Evolutionary conservation across 2,113 vertebrate species (phyloP).

Genomic region (Eublepharis macularius): DNA sequence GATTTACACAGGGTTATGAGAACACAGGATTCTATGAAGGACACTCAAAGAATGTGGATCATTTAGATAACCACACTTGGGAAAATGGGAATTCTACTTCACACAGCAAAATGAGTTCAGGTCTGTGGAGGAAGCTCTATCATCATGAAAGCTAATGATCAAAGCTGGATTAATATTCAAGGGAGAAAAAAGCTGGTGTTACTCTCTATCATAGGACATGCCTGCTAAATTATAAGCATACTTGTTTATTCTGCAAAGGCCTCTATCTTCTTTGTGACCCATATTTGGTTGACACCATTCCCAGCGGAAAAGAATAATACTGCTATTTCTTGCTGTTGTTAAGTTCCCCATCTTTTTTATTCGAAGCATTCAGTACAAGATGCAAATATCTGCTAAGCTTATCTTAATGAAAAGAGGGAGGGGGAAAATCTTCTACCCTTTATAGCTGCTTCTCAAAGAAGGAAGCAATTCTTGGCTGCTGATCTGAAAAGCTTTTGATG

Average conservation of each 20-base stretch:
- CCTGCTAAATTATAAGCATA: not conserved
- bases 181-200: not conserved
- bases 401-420: not conserved
- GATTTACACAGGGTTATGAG: not conserved
- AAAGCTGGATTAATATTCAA: not conserved
- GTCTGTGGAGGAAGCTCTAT: conserved; percentile 1
- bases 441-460: not conserved
- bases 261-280: not conserved
- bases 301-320: not conserved
- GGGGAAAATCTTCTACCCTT: not conserved
- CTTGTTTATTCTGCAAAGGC: not conserved
- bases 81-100: not conserved
- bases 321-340: not conserved
- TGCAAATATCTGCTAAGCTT: not conserved
- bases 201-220: not conserved
- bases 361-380: not conserved
- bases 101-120: not conserved
- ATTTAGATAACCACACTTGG: not conserved
- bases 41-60: not conserved
- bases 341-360: not conserved
- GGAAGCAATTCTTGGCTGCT: not conserved
- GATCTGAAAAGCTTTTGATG: not conserved
- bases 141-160: not conserved
- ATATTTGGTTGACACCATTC: not conserved
- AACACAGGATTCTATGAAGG: not conserved